Evolutionary conservation across 2,888 invertebrate genomes (phyloP).

Genomic region (Pollenia amentaria): DNA sequence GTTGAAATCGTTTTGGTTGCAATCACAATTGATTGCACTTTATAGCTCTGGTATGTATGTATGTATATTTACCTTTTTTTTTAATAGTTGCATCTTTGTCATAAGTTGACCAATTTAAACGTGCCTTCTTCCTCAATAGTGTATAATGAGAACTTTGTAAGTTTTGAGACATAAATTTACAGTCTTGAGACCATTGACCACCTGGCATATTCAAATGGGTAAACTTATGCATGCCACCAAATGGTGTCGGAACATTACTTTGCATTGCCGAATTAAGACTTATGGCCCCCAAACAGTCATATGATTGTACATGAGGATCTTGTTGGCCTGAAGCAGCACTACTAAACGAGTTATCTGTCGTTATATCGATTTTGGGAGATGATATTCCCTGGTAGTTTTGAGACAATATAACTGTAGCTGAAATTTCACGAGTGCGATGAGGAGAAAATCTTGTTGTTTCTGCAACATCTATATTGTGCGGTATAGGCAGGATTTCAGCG

Average conservation of each 20-base stretch:
- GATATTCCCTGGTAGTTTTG: conserved; percentile 77
- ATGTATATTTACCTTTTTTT: conserved; percentile 60
- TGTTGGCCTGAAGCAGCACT: conserved; percentile 79
- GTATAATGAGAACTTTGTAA: conserved; percentile 88
- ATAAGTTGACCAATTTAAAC: conserved; percentile 80
- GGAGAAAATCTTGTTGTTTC: conserved; percentile 88
- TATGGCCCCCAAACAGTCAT: conserved; percentile 89
- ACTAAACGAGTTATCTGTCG: conserved; percentile 78
- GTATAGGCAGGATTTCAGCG: conserved; percentile 86
- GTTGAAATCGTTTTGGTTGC: no score
- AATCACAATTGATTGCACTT: no score
- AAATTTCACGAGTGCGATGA: conserved; percentile 87
- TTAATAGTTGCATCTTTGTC: conserved; percentile 78
- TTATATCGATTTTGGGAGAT: conserved; percentile 78
- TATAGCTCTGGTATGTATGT: no score
- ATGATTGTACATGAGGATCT: conserved; percentile 88
- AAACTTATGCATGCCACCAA: conserved; percentile 86
- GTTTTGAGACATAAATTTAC: conserved; percentile 89
- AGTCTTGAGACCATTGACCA: conserved; percentile 89
- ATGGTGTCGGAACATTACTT: conserved; percentile 90
- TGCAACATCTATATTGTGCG: conserved; percentile 88
- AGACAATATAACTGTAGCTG: conserved; percentile 86
- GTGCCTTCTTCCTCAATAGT: conserved; percentile 85
- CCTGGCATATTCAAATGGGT: conserved; percentile 92
- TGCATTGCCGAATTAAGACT: conserved; percentile 90